phyloP scores from a whole-genome alignment of 2,888 invertebrate species.

The Lasiommata megera region DNA sequence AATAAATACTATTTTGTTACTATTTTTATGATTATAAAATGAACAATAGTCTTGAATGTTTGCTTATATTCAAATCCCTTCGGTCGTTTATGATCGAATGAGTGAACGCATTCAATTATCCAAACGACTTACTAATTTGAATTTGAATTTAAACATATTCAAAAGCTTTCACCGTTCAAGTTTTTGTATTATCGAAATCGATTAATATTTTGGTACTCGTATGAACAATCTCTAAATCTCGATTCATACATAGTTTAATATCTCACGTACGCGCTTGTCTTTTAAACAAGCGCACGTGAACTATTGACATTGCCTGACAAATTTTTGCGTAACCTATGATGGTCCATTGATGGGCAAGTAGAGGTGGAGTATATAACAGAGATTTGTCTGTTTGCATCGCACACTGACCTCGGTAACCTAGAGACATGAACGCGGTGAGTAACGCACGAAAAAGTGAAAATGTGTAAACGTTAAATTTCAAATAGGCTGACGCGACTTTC shows the following conservation, averaged over 20 bases:
- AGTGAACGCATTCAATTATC: too few relatives aligned
- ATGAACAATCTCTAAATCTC: not conserved
- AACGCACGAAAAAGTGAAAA: constrained; percentile 42
- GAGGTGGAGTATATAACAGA: constrained; percentile 70
- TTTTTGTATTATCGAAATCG: not conserved
- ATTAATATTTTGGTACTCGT: not conserved
- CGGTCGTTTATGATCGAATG: too few relatives aligned
- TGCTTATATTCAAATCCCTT: too few relatives aligned
- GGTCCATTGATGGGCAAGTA: constrained; percentile 35
- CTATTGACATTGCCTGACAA: constrained; percentile 33
- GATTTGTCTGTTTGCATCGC: constrained; percentile 43
- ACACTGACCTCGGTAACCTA: constrained; percentile 54
- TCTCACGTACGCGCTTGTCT: not conserved
- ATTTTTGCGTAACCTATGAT: constrained; percentile 39
- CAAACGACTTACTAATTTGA: too few relatives aligned
- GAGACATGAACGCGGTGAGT: constrained; percentile 74
- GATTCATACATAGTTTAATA: not conserved
- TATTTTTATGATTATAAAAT: too few relatives aligned
- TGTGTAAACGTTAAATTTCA: constrained; percentile 37
- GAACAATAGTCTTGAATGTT: too few relatives aligned
- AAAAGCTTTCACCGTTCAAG: not conserved
- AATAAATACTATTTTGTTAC: too few relatives aligned
- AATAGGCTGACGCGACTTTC: constrained; percentile 45
- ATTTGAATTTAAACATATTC: not conserved
- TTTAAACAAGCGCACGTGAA: not conserved